These are phyloP conservation scores for Hemibagrus guttatus DNA, from an alignment of 2,797 vertebrate genomes.

Conservation along the genomic window DNA sequence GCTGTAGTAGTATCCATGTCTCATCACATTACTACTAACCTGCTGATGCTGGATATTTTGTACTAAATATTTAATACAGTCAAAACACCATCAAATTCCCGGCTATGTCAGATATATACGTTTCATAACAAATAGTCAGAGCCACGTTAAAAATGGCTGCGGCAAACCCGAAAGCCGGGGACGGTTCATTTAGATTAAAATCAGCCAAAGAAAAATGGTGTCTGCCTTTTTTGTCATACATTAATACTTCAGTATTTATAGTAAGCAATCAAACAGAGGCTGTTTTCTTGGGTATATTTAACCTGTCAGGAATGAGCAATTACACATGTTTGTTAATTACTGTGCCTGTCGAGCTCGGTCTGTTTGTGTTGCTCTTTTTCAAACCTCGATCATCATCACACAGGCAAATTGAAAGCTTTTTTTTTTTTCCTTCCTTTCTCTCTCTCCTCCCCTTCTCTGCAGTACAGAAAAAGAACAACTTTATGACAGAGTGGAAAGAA, in stretches of 20 bases:
- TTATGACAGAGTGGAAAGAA: slow-evolving; percentile 31
- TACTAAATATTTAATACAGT: slow-evolving; percentile 22
- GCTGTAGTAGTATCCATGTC: slow-evolving; percentile 16
- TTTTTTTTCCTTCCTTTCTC: slow-evolving; percentile 59
- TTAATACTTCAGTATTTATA: slow-evolving; percentile 67
- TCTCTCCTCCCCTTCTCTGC: neutral
- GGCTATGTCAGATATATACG: neutral
- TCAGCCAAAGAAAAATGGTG: slow-evolving; percentile 51
- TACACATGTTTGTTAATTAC: slow-evolving; percentile 85
- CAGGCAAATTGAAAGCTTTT: slow-evolving; percentile 75
- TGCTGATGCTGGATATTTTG: slow-evolving; percentile 31
- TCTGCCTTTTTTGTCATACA: slow-evolving; percentile 57
- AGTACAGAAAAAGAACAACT: slow-evolving; percentile 32
- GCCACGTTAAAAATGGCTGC: slow-evolving; percentile 32
- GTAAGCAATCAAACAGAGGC: slow-evolving; percentile 74
- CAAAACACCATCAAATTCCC: neutral
- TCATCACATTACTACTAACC: slow-evolving; percentile 16
- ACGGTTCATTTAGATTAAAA: slow-evolving; percentile 52
- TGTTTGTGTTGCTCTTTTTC: slow-evolving; percentile 77
- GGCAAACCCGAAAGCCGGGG: slow-evolving; percentile 47
- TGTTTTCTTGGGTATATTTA: slow-evolving; percentile 80
- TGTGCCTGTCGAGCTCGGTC: slow-evolving; percentile 78
- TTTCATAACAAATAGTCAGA: slow-evolving; percentile 41
- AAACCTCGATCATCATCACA: slow-evolving; percentile 72
- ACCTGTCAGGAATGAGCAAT: slow-evolving; percentile 82